These are phyloP conservation scores for Bugula neritina DNA, from an alignment of 2,888 invertebrate genomes.

Conservation along the genomic window DNA sequence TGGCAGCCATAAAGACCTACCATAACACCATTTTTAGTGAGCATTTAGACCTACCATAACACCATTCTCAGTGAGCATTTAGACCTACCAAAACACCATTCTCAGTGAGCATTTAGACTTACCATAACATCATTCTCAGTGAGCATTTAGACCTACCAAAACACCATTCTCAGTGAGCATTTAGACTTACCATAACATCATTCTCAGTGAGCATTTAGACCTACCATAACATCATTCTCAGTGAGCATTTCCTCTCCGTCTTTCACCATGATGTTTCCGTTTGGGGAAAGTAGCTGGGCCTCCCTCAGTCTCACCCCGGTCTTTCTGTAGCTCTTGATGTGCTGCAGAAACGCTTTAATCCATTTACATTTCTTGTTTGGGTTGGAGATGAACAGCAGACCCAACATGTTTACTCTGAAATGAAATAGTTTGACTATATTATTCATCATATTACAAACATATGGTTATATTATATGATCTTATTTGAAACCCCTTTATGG, in stretches of 20 bases:
- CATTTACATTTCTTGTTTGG: conserved; percentile 5
- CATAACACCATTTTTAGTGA: too few species aligned
- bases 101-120: too few species aligned
- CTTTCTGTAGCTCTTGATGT: conserved; percentile 17
- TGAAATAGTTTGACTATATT: not conserved
- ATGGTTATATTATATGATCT: too few species aligned
- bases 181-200: conserved; percentile 19
- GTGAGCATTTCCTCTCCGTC: conserved; percentile 20
- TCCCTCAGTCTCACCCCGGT: conserved; percentile 20
- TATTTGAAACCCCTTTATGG: too few species aligned
- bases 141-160: too few species aligned
- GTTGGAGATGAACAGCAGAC: not conserved
- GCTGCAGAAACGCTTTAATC: conserved; percentile 9
- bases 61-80: conserved; percentile 2
- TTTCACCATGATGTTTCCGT: not conserved
- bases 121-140: conserved; percentile 14
- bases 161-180: too few species aligned
- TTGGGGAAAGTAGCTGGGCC: conserved; percentile 1
- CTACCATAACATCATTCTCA: conserved; percentile 10
- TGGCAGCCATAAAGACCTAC: too few species aligned
- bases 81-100: too few species aligned
- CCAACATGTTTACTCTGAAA: not conserved
- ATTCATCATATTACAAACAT: too few species aligned
- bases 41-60: conserved; percentile 19
- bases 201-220: conserved; percentile 6